Evolutionary conservation across 1,140 invertebrate species (phyloP).

Genomic region (Zaprionus ornatus): DNA sequence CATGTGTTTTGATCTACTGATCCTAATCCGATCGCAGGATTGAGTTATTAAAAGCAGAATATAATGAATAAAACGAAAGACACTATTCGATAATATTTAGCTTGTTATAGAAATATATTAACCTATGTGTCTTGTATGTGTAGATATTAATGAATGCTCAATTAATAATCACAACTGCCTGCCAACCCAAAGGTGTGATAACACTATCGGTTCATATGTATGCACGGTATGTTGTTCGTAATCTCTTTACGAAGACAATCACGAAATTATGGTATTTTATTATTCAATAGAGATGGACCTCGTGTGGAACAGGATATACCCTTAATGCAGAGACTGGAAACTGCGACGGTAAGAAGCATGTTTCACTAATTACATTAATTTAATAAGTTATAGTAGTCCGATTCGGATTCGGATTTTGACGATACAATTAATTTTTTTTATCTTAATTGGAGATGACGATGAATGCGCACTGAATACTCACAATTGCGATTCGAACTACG

Average conservation of each 20-base stretch:
- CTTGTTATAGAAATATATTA: not conserved
- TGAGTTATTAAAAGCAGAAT: too few relatives aligned
- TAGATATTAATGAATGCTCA: conserved; percentile 88
- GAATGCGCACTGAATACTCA: conserved; percentile 93
- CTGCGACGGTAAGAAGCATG: conserved; percentile 90
- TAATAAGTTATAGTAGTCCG: too few relatives aligned
- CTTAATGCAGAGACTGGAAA: conserved; percentile 93
- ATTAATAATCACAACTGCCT: conserved; percentile 86
- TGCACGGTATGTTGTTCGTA: conserved; percentile 86
- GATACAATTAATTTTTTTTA: not conserved
- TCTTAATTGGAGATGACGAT: conserved; percentile 91
- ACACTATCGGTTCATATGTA: conserved; percentile 93
- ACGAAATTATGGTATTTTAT: not conserved
- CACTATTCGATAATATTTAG: not conserved
- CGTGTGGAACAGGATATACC: conserved; percentile 98
- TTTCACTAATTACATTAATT: not conserved
- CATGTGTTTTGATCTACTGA: too few relatives aligned
- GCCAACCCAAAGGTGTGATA: conserved; percentile 92
- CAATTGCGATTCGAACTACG: conserved; percentile 91
- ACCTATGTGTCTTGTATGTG: conserved; percentile 15
- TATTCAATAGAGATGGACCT: conserved; percentile 84
- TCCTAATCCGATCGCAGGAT: too few relatives aligned
- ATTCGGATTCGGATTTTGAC: too few relatives aligned
- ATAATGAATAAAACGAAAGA: too few relatives aligned
- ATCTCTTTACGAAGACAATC: not conserved